A percentile compares a stretch with the other conserved stretches of the same genome.
Evolutionary conservation across 2,888 invertebrate species (phyloP).

Genomic region (Petrophora chlorosata): DNA sequence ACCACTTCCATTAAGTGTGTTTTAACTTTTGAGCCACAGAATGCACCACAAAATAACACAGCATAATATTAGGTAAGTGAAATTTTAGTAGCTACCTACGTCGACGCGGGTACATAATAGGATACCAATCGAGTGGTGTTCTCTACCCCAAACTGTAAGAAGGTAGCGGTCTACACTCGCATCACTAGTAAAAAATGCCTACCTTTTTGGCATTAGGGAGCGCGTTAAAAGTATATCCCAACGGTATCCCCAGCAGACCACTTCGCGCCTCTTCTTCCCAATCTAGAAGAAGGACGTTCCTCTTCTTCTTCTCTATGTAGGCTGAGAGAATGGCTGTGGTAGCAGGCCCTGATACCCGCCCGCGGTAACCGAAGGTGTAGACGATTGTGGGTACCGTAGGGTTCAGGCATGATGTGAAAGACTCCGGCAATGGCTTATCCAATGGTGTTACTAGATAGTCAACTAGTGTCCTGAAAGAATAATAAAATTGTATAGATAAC

Average conservation of each 20-base stretch:
- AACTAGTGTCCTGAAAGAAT: conserved; percentile 52
- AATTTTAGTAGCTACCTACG: no score
- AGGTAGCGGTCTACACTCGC: no score
- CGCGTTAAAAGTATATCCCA: conserved; percentile 66
- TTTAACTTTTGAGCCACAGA: no score
- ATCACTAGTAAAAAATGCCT: conserved; percentile 12
- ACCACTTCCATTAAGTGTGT: no score
- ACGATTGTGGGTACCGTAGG: conserved; percentile 58
- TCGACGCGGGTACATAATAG: no score
- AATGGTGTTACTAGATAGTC: conserved; percentile 54
- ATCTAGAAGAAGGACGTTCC: conserved; percentile 70
- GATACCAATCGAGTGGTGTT: no score
- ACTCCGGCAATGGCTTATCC: conserved; percentile 44
- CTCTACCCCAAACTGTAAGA: no score
- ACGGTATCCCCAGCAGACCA: conserved; percentile 59
- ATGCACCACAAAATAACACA: no score
- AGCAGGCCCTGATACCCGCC: conserved; percentile 61
- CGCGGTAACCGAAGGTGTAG: conserved; percentile 75
- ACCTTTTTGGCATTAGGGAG: conserved; percentile 72
- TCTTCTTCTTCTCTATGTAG: conserved; percentile 63
- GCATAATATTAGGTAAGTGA: no score
- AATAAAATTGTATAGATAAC: neutral
- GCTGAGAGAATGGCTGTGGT: conserved; percentile 65
- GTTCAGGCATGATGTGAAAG: conserved; percentile 59
- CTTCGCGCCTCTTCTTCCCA: conserved; percentile 75